Evolutionary conservation across 2,888 invertebrate species (phyloP), one percentile per base, ranked within the genome.

Genomic region (Lamellibrachia columna): DNA sequence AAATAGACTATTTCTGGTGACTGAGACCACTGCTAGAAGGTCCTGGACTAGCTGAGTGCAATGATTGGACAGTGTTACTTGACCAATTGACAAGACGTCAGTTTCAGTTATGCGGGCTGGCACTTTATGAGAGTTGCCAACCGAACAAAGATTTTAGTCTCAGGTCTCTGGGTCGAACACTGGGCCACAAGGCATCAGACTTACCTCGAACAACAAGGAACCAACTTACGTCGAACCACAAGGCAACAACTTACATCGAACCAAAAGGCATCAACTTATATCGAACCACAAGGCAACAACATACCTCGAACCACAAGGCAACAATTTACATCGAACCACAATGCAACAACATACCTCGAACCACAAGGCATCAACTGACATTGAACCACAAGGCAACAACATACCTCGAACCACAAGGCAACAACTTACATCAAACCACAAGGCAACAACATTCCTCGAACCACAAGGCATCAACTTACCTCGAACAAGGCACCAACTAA

Each of bases 381-480:
- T 40, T 22, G 22, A 52, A 7, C 6, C 40, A 91, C 15, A 15
- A 91, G 52, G 52, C 52, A 91, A 6, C 6, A 28, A 91, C 11
- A 4, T 15, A 91, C 3, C 52, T 15, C 52, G 40, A 91, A 91
- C 91, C 91, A 91, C 91, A 91, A 91, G 53, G 53, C 40, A 91
- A 22, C 91, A 52, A 52, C 90, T n/a, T n/a, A 22, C 90, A 11
- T n/a, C n/a, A 15, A 52, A 3, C 15, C 15, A 91, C 22, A 7
- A 90, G 28, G 52, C 55, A 11, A 1, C 7, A 52, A 15, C 75
- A 6, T 2, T 7, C 60, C 96, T 98, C 98, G 95, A 97, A 97
- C 93, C 97, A 95, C 11, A 98, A 96, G 7, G 97, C 96, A 95
- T 98, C 98, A 60, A 97, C 40, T 1, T 40, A 40, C 40, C 40